These are phyloP conservation scores for Hydractinia echinata DNA, from an alignment of 30 jellyfish, hydroid and myxozoan genomes.

Conservation along the genomic window DNA sequence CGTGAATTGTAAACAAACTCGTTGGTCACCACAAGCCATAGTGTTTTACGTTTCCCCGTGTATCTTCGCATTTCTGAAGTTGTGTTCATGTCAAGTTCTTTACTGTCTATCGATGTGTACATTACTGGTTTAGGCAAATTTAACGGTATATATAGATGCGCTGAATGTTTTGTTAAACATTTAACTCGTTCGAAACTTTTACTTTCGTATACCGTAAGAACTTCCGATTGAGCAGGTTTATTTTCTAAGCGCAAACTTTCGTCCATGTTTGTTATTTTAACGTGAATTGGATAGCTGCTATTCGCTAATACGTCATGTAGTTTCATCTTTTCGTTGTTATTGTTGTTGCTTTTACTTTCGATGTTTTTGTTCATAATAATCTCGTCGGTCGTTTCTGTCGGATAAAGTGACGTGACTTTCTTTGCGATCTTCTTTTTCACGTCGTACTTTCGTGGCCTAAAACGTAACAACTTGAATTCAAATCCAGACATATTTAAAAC, in stretches of 20 bases:
- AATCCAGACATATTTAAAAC: too few species aligned
- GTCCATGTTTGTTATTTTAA: neutral
- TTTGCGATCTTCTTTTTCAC: neutral
- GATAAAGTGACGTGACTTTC: neutral
- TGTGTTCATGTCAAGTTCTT: neutral
- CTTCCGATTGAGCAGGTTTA: neutral
- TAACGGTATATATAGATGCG: neutral
- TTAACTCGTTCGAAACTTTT: conserved; percentile 17
- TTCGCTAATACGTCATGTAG: neutral
- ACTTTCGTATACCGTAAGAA: neutral
- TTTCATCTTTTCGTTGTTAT: neutral
- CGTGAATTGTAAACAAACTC: conserved; percentile 8
- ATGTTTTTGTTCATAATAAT: neutral
- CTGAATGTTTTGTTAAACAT: conserved; percentile 14
- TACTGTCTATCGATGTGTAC: conserved; percentile 14
- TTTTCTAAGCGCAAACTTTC: neutral
- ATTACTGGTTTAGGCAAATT: conserved; percentile 19
- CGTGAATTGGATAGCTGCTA: neutral
- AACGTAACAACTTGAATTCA: neutral
- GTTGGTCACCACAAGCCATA: conserved; percentile 27
- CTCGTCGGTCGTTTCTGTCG: neutral
- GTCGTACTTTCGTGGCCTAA: conserved; percentile 11
- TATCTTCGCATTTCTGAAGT: neutral
- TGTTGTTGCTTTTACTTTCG: neutral
- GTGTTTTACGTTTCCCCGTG: neutral